phyloP scores from a whole-genome alignment of 2,797 vertebrate species.

The Muraenolepis orangiensis region DNA sequence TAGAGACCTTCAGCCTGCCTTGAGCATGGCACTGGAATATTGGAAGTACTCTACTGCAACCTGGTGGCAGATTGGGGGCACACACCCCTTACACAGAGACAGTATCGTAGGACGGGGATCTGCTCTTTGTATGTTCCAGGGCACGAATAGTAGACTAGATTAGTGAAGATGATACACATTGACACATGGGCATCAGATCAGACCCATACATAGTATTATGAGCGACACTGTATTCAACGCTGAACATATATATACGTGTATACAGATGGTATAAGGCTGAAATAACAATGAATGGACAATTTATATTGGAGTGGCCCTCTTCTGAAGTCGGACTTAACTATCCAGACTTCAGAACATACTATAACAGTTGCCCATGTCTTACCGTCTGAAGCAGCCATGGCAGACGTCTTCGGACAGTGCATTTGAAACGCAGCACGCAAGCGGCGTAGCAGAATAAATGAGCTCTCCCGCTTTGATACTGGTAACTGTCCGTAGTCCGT shows the following conservation, averaged over 20 bases:
- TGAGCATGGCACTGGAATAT: background rate
- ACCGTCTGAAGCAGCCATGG: constrained; percentile 85
- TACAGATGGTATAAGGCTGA: background rate
- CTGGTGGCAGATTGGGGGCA: background rate
- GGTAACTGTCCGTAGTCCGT: constrained; percentile 72
- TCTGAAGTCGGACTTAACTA: background rate
- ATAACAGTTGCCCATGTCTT: too few species aligned
- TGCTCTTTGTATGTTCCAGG: background rate
- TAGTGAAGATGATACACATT: background rate
- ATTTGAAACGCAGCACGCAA: constrained; percentile 76
- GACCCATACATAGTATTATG: background rate
- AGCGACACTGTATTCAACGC: background rate
- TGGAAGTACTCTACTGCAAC: background rate
- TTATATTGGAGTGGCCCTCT: background rate
- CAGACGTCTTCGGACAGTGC: constrained; percentile 71
- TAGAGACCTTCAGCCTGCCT: background rate
- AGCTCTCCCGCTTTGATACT: constrained; percentile 70
- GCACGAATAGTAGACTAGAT: too few species aligned
- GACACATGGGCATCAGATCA: background rate
- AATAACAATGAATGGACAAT: background rate
- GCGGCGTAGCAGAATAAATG: constrained; percentile 72
- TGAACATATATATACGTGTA: too few species aligned
- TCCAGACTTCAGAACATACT: background rate
- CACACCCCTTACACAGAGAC: background rate
- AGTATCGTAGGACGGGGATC: too few species aligned